Percentiles rank a stretch among this genome's conserved stretches.
These are phyloP conservation scores for Tetranychus piercei DNA, from an alignment of 2,888 invertebrate species.

Conservation along the genomic window DNA sequence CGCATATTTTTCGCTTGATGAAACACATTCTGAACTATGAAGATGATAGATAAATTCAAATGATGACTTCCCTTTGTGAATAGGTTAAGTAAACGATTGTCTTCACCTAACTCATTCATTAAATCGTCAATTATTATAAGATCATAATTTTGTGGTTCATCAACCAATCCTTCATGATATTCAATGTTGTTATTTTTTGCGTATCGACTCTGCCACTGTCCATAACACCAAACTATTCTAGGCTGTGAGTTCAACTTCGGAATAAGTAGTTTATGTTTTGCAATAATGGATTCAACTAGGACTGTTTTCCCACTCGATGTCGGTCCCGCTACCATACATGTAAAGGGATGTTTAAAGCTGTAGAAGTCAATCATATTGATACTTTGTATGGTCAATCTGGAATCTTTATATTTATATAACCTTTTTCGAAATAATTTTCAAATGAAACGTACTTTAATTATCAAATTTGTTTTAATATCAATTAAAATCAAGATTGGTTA, in stretches of 20 bases:
- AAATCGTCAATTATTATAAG: slow-evolving; percentile 16
- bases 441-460: no score
- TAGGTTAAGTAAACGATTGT: slow-evolving; percentile 8
- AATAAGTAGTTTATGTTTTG: neutral
- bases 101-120: slow-evolving; percentile 12
- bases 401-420: neutral
- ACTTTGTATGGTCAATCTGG: no score
- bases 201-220: slow-evolving; percentile 12
- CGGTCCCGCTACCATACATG: slow-evolving; percentile 14
- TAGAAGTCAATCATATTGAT: neutral
- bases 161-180: neutral
- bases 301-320: slow-evolving; percentile 18
- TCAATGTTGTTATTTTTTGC: neutral
- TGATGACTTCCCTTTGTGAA: slow-evolving; percentile 21
- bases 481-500: no score
- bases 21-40: slow-evolving; percentile 20
- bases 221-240: slow-evolving; percentile 13
- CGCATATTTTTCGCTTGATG: slow-evolving; percentile 17
- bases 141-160: neutral
- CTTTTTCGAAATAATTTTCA: neutral
- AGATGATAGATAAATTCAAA: slow-evolving; percentile 18
- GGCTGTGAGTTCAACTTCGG: neutral
- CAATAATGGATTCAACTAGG: slow-evolving; percentile 5
- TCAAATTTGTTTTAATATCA: neutral
- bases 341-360: slow-evolving; percentile 14